A percentile compares a stretch with the other conserved stretches of the same genome.
Conservation (phyloP, 1,140 invertebrate species). For the Psix sp. region DNA sequence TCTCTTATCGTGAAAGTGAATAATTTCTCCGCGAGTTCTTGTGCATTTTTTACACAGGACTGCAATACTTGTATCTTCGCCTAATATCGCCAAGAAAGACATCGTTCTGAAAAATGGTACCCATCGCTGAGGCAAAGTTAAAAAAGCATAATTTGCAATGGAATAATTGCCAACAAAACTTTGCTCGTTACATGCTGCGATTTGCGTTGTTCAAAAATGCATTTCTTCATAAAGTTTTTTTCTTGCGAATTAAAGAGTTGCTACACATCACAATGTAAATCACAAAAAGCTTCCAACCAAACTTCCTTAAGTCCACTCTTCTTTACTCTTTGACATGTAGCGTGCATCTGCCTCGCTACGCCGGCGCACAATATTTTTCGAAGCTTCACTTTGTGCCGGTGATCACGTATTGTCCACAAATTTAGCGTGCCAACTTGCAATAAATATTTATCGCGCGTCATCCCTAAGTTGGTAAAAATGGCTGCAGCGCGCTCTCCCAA, state of each 20-base stretch:
- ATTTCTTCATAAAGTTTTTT: neutral
- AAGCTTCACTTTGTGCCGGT: neutral
- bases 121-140: too few species aligned
- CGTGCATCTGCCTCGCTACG: constrained; percentile 20
- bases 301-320: constrained; percentile 1
- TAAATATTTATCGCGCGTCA: constrained; percentile 50
- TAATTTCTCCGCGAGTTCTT: constrained; percentile 46
- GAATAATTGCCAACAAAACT: constrained; percentile 45
- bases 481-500: constrained; percentile 19
- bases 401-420: constrained; percentile 45
- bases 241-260: neutral
- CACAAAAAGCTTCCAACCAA: neutral
- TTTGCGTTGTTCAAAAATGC: neutral
- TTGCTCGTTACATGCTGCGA: constrained; percentile 28
- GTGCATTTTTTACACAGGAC: constrained; percentile 41
- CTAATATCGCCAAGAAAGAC: constrained; percentile 38
- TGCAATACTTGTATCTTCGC: constrained; percentile 29
- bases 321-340: constrained; percentile 4
- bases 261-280: neutral
- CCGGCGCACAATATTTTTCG: constrained; percentile 1
- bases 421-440: constrained; percentile 30
- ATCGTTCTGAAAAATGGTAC: constrained; percentile 19
- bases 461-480: constrained; percentile 24
- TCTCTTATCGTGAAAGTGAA: constrained; percentile 54
- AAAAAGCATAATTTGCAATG: constrained; percentile 32